Evolutionary conservation across 2,113 vertebrate genomes (phyloP).

Genomic region (Brienomyrus longianalis): DNA sequence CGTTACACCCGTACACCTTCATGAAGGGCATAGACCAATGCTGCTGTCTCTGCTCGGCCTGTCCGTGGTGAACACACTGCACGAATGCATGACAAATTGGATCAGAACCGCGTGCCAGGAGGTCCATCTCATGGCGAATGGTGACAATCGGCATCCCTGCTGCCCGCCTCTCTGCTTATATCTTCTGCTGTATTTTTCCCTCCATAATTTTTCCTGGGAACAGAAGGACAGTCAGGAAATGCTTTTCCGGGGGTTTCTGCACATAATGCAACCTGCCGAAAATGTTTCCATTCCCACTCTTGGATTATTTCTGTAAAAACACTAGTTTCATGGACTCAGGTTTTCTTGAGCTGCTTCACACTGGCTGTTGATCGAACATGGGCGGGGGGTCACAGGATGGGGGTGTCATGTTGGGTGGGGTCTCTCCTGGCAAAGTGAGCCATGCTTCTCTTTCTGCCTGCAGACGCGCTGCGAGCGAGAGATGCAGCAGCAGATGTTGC

Average conservation of each 20-base stretch:
- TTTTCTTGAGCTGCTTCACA: not conserved
- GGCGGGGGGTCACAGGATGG: not conserved
- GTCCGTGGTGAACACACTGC: not conserved
- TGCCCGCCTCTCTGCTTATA: not conserved
- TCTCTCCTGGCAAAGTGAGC: not conserved
- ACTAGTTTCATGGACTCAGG: not conserved
- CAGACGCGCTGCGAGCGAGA: slow-evolving; percentile 84
- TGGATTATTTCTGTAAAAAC: not conserved
- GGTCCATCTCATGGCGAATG: not conserved
- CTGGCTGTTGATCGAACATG: not conserved
- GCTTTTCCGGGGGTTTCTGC: not conserved
- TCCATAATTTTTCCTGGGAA: not conserved
- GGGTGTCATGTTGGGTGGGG: not conserved
- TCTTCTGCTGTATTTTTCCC: not conserved
- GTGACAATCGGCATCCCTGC: not conserved
- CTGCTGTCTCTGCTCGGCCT: not conserved
- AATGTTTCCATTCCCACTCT: not conserved
- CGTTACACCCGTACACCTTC: not conserved
- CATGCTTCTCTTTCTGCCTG: not conserved
- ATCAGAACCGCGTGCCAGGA: not conserved
- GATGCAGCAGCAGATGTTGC: slow-evolving; percentile 89
- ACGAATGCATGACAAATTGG: not conserved
- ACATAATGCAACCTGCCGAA: not conserved
- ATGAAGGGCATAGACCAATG: not conserved
- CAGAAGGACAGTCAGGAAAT: not conserved